Conservation (phyloP, 2,888 invertebrate genomes). For the Dicyrtomina minuta region DNA sequence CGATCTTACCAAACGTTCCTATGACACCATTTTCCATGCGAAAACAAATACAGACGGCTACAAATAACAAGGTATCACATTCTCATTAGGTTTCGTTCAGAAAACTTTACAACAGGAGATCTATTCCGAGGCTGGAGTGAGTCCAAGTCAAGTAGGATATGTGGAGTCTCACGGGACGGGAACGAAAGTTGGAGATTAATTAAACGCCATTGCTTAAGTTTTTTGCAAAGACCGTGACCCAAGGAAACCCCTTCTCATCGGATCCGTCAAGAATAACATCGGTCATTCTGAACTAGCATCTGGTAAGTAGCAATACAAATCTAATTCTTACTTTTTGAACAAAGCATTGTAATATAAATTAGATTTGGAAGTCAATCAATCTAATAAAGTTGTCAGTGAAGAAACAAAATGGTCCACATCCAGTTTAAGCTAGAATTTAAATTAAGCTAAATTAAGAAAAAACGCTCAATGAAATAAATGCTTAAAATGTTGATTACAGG, state of each 20-base stretch:
- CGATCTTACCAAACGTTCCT: conserved; percentile 68
- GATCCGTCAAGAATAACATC: conserved; percentile 98
- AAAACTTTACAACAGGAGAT: conserved; percentile 70
- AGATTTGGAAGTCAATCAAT: too few species aligned
- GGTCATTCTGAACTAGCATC: conserved; percentile 95
- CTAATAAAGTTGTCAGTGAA: too few species aligned
- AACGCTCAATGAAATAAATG: too few species aligned
- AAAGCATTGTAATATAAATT: too few species aligned
- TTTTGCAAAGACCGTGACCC: conserved; percentile 78
- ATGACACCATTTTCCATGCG: conserved; percentile 82
- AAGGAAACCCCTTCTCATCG: conserved; percentile 74
- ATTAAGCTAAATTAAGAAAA: too few species aligned
- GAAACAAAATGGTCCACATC: too few species aligned
- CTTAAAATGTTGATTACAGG: too few species aligned
- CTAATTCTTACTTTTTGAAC: not conserved
- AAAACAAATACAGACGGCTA: conserved; percentile 90
- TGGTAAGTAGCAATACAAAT: conserved; percentile 14
- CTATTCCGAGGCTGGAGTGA: conserved; percentile 77
- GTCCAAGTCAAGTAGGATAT: conserved; percentile 80
- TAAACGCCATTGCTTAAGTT: conserved; percentile 87
- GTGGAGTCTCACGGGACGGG: conserved; percentile 99
- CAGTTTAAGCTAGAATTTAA: too few species aligned
- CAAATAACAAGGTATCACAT: conserved; percentile 88
- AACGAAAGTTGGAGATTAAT: conserved; percentile 91
- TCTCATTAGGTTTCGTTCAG: conserved; percentile 78